These are phyloP conservation scores for Perodicticus potto DNA, from an alignment of 2,797 vertebrate genomes.

Conservation along the genomic window DNA sequence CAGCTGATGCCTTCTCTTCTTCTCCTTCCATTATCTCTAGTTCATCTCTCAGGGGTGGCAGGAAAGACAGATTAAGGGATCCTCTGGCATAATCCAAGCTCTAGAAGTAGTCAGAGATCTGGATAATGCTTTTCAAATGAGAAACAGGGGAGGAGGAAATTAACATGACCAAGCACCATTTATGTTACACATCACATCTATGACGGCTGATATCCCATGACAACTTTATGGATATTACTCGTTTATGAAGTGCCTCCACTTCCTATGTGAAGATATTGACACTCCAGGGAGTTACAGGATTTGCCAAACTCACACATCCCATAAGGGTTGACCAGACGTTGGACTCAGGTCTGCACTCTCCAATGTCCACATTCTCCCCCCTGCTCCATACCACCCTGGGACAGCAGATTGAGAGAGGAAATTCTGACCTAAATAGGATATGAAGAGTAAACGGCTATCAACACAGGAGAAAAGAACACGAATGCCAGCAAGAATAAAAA, in stretches of 20 bases:
- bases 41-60: background rate
- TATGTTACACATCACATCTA: background rate
- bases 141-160: background rate
- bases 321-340: background rate
- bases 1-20: background rate
- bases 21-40: background rate
- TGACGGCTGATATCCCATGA: constrained; percentile 6
- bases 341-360: background rate
- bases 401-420: background rate
- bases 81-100: background rate
- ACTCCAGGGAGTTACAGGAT: background rate
- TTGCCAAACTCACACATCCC: background rate
- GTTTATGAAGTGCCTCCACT: background rate
- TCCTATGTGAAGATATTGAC: background rate
- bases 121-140: background rate
- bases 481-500: background rate
- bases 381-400: background rate
- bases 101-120: background rate
- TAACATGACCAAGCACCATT: background rate
- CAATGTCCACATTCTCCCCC: background rate
- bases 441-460: background rate
- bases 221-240: background rate
- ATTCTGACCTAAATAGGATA: background rate
- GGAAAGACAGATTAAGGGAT: background rate
- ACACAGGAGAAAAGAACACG: background rate